A percentile compares a stretch with the other conserved stretches of the same genome.
These are phyloP conservation scores for Centruroides sculpturatus DNA, from an alignment of 1,140 invertebrate species.

Conservation along the genomic window DNA sequence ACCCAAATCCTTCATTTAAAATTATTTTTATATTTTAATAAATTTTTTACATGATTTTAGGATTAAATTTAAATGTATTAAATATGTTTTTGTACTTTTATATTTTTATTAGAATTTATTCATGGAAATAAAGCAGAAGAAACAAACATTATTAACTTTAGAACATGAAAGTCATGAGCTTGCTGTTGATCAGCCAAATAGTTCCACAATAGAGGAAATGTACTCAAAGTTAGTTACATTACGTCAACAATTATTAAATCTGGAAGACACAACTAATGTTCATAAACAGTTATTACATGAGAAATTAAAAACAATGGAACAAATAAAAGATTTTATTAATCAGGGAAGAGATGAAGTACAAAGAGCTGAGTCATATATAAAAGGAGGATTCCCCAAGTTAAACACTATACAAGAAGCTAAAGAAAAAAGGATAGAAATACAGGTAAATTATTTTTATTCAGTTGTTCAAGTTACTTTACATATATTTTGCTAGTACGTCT, in stretches of 20 bases:
- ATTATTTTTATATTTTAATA: background rate
- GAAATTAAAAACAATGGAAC: constrained; percentile 29
- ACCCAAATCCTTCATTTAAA: background rate
- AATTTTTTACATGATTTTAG: background rate
- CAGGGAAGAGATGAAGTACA: constrained; percentile 65
- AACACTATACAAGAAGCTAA: constrained; percentile 57
- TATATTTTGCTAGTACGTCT: no score
- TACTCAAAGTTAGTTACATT: constrained; percentile 11
- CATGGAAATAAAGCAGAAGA: constrained; percentile 10
- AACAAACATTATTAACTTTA: constrained; percentile 43
- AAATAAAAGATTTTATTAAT: constrained; percentile 51
- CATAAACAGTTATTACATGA: constrained; percentile 39
- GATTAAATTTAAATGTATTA: no score
- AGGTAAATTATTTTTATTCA: constrained; percentile 19
- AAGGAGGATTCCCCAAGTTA: constrained; percentile 44
- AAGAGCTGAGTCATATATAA: constrained; percentile 63
- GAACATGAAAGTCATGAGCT: constrained; percentile 60
- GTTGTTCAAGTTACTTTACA: no score
- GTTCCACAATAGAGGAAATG: constrained; percentile 9
- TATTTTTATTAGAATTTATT: constrained; percentile 7
- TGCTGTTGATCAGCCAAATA: constrained; percentile 29
- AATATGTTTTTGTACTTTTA: background rate
- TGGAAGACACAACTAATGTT: constrained; percentile 40
- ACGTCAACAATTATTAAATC: constrained; percentile 37
- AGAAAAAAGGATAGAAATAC: constrained; percentile 43